Conservation (phyloP, 2,797 vertebrate genomes). For the Sardinella longiceps region DNA sequence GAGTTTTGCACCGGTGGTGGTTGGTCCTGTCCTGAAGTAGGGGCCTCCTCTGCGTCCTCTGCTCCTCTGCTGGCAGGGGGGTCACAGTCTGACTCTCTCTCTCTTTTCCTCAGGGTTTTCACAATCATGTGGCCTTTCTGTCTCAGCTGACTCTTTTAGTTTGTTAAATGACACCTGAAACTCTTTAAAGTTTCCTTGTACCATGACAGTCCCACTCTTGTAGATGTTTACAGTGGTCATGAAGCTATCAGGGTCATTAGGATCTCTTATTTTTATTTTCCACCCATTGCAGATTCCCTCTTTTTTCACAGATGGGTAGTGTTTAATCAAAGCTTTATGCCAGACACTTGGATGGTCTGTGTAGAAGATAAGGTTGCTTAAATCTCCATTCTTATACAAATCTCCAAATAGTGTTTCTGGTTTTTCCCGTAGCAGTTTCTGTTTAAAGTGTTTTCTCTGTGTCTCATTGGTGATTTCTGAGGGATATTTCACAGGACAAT, state of each 20-base stretch:
- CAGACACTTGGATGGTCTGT: neutral
- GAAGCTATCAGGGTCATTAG: too few relatives aligned
- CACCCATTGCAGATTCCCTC: slow-evolving; percentile 27
- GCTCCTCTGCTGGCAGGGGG: too few relatives aligned
- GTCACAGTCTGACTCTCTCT: too few relatives aligned
- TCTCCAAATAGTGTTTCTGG: slow-evolving; percentile 18
- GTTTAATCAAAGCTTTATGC: slow-evolving; percentile 23
- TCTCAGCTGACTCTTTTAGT: neutral
- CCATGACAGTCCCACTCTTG: slow-evolving; percentile 27
- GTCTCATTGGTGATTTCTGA: neutral
- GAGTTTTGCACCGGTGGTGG: neutral
- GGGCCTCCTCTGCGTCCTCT: too few relatives aligned
- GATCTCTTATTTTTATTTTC: slow-evolving; percentile 30
- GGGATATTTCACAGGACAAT: neutral
- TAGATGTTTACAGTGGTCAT: slow-evolving; percentile 27
- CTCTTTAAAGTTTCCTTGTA: slow-evolving; percentile 11
- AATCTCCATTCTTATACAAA: neutral
- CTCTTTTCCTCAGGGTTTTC: too few relatives aligned
- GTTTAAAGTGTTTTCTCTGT: slow-evolving; percentile 18
- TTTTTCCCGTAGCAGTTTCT: slow-evolving; percentile 18
- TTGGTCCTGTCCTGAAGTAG: neutral
- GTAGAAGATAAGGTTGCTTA: slow-evolving; percentile 28
- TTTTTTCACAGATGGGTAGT: slow-evolving; percentile 29
- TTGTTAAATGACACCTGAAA: neutral
- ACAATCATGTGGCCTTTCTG: neutral